Conservation (phyloP, 2,888 invertebrate species). For the Cabera pusaria region DNA sequence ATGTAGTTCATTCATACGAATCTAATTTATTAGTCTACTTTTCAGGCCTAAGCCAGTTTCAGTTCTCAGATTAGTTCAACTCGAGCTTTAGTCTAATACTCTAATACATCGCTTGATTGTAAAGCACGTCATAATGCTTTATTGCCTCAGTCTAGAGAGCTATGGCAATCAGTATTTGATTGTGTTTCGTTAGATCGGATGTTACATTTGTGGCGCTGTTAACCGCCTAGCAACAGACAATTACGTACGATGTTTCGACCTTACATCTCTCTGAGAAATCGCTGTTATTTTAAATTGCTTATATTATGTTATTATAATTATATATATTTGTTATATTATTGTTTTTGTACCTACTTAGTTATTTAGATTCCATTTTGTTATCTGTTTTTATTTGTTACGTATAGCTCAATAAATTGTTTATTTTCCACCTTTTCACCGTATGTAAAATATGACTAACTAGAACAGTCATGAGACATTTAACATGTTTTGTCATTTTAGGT, state of each 20-base stretch:
- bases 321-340: too few relatives aligned
- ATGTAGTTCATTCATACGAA: too few relatives aligned
- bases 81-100: constrained; percentile 14
- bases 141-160: constrained; percentile 10
- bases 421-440: too few relatives aligned
- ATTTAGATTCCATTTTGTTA: too few relatives aligned
- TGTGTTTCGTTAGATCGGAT: constrained; percentile 35
- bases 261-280: constrained; percentile 32
- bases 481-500: constrained; percentile 13
- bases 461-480: constrained; percentile 4
- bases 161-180: constrained; percentile 33
- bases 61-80: constrained; percentile 20
- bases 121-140: constrained; percentile 16
- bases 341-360: too few relatives aligned
- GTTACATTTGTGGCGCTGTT: constrained; percentile 36
- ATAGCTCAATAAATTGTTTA: too few relatives aligned
- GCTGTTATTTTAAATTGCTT: constrained; percentile 20
- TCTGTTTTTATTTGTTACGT: too few relatives aligned
- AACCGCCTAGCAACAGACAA: constrained; percentile 47
- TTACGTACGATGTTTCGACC: constrained; percentile 40
- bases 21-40: too few relatives aligned
- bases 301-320: too few relatives aligned
- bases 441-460: too few relatives aligned
- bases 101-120: constrained; percentile 10
- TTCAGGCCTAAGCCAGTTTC: constrained; percentile 1